phyloP scores from a whole-genome alignment of 1,140 invertebrate genomes.

The Argopecten irradians region DNA sequence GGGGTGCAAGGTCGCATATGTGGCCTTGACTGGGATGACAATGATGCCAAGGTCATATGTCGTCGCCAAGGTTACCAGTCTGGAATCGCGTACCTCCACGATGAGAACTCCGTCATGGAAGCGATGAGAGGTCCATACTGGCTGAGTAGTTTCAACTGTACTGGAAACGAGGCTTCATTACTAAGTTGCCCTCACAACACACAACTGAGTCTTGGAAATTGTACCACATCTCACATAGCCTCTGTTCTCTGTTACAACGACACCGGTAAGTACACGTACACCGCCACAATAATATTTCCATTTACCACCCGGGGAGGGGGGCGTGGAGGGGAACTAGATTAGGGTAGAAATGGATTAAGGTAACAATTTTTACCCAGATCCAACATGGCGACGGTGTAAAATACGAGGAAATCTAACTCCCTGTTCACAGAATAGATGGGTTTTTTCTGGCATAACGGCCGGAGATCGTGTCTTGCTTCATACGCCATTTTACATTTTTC shows the following conservation, averaged over 20 bases:
- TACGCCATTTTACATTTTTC: no score
- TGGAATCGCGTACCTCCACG: slow-evolving; percentile 67
- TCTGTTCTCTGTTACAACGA: slow-evolving; percentile 66
- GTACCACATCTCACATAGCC: slow-evolving; percentile 60
- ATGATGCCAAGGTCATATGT: slow-evolving; percentile 68
- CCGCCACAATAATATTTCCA: neutral
- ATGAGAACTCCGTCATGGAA: slow-evolving; percentile 48
- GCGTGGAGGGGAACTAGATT: neutral
- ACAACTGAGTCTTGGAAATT: slow-evolving; percentile 61
- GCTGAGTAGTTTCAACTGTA: slow-evolving; percentile 68
- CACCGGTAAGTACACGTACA: slow-evolving; percentile 51
- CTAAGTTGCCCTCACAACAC: slow-evolving; percentile 61
- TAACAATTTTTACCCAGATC: neutral
- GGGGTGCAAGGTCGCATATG: slow-evolving; percentile 67
- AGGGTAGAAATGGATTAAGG: neutral
- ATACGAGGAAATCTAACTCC: neutral
- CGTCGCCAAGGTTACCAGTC: slow-evolving; percentile 47
- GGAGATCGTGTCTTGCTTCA: no score
- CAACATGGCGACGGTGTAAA: neutral
- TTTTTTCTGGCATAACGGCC: no score
- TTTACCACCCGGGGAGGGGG: neutral
- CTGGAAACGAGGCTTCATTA: slow-evolving; percentile 59
- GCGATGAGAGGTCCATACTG: slow-evolving; percentile 65
- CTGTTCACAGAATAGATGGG: no score
- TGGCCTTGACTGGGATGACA: slow-evolving; percentile 64